These are phyloP conservation scores for Nerophis lumbriciformis DNA, from an alignment of 2,113 vertebrate species.

Conservation along the genomic window DNA sequence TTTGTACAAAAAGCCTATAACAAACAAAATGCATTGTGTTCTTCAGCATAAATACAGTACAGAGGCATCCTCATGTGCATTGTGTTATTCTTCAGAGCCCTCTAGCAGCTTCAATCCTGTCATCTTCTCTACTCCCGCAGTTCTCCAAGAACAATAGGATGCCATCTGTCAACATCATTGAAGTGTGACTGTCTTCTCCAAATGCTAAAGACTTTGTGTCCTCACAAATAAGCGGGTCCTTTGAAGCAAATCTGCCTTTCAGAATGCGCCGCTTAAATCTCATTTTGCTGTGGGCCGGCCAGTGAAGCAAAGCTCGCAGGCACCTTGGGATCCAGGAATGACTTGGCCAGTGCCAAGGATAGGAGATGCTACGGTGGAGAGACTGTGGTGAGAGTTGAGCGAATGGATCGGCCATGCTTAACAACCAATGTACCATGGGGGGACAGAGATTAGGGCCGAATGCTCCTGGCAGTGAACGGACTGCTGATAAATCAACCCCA, in stretches of 20 bases:
- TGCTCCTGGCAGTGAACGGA: conserved; percentile 15
- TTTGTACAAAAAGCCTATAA: conserved; percentile 7
- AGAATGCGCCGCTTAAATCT: conserved; percentile 38
- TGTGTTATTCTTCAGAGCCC: conserved; percentile 14
- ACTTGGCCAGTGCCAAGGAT: background rate
- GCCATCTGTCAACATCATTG: conserved; percentile 72
- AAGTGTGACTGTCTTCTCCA: conserved; percentile 62
- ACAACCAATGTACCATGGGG: conserved; percentile 15
- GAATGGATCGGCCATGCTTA: conserved; percentile 13
- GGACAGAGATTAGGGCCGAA: conserved; percentile 29
- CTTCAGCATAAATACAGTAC: conserved; percentile 11
- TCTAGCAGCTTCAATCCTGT: conserved; percentile 25
- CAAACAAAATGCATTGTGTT: conserved; percentile 1
- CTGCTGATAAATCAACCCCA: conserved; percentile 37
- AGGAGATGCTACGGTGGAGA: conserved; percentile 15
- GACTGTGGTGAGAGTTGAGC: conserved; percentile 19
- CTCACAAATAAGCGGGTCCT: conserved; percentile 30
- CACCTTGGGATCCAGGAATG: conserved; percentile 4
- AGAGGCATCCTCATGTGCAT: conserved; percentile 43
- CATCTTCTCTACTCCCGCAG: conserved; percentile 50
- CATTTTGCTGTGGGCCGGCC: conserved; percentile 15
- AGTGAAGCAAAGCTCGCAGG: conserved; percentile 5
- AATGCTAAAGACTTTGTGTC: conserved; percentile 40
- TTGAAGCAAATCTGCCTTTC: conserved; percentile 43
- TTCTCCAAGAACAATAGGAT: conserved; percentile 65